Evolutionary conservation across 2,113 vertebrate species (phyloP).

Genomic region (cat (Felis catus)): DNA sequence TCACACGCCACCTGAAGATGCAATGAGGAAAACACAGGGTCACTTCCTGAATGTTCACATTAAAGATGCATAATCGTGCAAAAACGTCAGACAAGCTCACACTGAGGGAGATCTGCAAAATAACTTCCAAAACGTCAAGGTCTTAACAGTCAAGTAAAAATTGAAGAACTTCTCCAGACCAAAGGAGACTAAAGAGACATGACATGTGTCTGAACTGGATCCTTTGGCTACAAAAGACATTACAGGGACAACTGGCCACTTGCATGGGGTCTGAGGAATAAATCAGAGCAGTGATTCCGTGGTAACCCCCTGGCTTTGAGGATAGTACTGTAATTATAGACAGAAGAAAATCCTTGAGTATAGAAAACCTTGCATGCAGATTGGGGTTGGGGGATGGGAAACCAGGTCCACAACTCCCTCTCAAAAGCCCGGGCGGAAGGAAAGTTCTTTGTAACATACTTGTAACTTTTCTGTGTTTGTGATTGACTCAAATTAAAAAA

Average conservation of each 20-base stretch:
- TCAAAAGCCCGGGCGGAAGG: background rate
- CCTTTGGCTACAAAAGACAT: background rate
- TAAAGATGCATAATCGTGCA: background rate
- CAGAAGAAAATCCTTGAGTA: background rate
- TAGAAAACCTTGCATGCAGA: background rate
- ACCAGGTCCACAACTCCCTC: background rate
- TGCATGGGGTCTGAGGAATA: background rate
- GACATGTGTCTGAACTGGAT: background rate
- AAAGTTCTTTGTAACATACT: background rate
- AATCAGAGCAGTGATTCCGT: background rate
- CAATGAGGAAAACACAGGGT: background rate
- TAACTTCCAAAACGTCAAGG: background rate
- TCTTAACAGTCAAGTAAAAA: background rate
- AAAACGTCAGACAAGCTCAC: background rate
- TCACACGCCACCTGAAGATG: background rate
- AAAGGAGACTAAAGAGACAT: background rate
- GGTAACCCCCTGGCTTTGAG: background rate
- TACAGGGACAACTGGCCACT: too few relatives aligned
- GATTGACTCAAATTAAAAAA: background rate
- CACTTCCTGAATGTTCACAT: background rate
- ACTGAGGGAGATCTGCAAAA: background rate
- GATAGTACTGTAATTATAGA: background rate
- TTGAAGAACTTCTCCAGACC: background rate
- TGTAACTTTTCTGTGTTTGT: background rate
- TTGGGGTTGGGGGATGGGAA: background rate